Evolutionary conservation across 2,797 vertebrate genomes (phyloP).

Genomic region (Sylvilagus floridanus): DNA sequence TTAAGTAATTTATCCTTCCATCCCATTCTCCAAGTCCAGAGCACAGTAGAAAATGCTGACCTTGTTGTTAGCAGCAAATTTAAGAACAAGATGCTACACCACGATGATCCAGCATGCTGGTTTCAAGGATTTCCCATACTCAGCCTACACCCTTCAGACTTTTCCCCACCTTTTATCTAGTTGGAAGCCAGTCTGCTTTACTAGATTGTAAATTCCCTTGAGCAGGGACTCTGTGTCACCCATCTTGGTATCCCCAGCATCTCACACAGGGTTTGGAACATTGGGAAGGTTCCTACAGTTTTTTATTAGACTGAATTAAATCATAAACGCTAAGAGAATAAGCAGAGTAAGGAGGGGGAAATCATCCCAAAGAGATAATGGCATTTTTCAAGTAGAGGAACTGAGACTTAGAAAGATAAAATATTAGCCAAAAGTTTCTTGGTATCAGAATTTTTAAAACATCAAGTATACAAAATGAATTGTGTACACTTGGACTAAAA

Average conservation of each 20-base stretch:
- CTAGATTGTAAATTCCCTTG: background rate
- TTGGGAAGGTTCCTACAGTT: background rate
- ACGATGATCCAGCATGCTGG: background rate
- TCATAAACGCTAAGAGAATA: background rate
- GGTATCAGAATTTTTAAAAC: background rate
- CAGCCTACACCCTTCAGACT: background rate
- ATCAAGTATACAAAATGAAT: background rate
- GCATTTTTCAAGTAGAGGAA: constrained; percentile 43
- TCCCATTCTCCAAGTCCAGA: background rate
- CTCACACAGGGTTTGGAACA: background rate
- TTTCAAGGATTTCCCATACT: background rate
- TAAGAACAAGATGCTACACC: background rate
- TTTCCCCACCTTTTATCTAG: background rate
- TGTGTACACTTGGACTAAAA: background rate
- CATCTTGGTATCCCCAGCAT: background rate
- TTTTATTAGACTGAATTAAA: background rate
- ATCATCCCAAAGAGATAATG: background rate
- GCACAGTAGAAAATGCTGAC: constrained; percentile 5
- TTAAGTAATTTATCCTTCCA: background rate
- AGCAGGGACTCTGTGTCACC: background rate
- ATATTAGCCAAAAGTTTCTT: background rate
- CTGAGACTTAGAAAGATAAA: background rate
- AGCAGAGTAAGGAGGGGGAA: background rate
- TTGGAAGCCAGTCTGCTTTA: background rate
- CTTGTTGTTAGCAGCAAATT: background rate